These are phyloP conservation scores for Equus przewalskii DNA, from an alignment of 2,113 vertebrate species.

Conservation along the genomic window DNA sequence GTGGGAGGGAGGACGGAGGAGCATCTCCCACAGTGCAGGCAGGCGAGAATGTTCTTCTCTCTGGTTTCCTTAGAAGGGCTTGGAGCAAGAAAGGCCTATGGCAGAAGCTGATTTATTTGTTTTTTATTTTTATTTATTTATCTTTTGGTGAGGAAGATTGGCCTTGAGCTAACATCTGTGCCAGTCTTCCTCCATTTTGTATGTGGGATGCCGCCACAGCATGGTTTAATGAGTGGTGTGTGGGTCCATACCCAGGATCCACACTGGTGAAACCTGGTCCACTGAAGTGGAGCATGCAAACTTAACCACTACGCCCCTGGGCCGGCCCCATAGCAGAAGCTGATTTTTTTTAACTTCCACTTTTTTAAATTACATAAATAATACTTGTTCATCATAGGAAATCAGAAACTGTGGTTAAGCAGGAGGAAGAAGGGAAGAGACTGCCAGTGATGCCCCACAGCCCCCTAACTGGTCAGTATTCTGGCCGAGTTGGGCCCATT, in stretches of 20 bases:
- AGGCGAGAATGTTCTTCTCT: neutral
- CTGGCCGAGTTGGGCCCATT: fast-evolving
- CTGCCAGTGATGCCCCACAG: fast-evolving
- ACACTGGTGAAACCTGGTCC: too few species aligned
- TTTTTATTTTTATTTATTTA: neutral
- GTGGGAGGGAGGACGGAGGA: neutral
- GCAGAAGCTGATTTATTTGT: neutral
- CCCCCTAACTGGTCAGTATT: too few species aligned
- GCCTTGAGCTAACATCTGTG: too few species aligned
- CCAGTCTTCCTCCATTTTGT: too few species aligned
- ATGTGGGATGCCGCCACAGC: too few species aligned
- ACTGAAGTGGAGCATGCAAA: too few species aligned
- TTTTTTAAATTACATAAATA: neutral
- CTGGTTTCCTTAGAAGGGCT: neutral
- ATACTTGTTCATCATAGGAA: neutral
- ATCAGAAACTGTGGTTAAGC: too few species aligned
- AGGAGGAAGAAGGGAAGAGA: neutral
- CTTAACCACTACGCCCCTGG: too few species aligned
- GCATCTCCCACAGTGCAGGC: neutral
- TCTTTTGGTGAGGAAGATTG: too few species aligned
- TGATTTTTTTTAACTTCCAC: neutral
- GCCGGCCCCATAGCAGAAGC: neutral
- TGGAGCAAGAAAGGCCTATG: neutral
- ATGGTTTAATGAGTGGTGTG: too few species aligned
- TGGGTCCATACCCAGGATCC: too few species aligned